These are phyloP conservation scores for Digitonthophagus gazella DNA, from an alignment of 2,888 invertebrate genomes.

Conservation along the genomic window DNA sequence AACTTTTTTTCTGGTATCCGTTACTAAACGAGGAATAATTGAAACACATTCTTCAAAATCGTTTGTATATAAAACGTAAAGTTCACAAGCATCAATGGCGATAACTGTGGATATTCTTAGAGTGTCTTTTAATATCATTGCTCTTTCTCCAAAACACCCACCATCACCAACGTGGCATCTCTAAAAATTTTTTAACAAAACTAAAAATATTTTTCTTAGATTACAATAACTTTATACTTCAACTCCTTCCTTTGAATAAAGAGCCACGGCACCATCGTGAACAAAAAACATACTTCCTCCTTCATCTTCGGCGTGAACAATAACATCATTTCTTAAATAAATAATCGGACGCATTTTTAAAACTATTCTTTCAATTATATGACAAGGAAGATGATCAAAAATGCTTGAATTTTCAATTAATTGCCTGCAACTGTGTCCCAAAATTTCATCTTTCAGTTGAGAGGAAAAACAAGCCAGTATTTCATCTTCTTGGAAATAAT, in stretches of 20 bases:
- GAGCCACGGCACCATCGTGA: constrained; percentile 49
- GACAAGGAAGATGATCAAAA: constrained; percentile 45
- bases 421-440: constrained; percentile 44
- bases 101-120: constrained; percentile 48
- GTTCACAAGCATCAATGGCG: constrained; percentile 52
- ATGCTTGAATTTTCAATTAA: constrained; percentile 47
- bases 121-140: constrained; percentile 49
- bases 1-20: constrained; percentile 42
- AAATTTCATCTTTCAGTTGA: constrained; percentile 45
- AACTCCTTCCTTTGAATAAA: constrained; percentile 50
- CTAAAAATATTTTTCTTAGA: background rate
- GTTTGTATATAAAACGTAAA: constrained; percentile 45
- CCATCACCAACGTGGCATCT: constrained; percentile 53
- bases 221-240: background rate
- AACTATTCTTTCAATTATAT: constrained; percentile 41
- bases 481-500: constrained; percentile 46
- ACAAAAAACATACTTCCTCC: constrained; percentile 50
- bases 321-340: constrained; percentile 47
- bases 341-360: constrained; percentile 43
- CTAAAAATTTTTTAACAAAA: constrained; percentile 36
- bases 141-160: constrained; percentile 52
- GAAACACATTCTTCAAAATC: constrained; percentile 47
- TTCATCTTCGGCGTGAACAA: constrained; percentile 45
- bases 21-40: constrained; percentile 45
- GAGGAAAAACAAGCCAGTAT: constrained; percentile 50